Evolutionary conservation across 2,797 vertebrate genomes (phyloP).

Genomic region (Pygocentrus nattereri): DNA sequence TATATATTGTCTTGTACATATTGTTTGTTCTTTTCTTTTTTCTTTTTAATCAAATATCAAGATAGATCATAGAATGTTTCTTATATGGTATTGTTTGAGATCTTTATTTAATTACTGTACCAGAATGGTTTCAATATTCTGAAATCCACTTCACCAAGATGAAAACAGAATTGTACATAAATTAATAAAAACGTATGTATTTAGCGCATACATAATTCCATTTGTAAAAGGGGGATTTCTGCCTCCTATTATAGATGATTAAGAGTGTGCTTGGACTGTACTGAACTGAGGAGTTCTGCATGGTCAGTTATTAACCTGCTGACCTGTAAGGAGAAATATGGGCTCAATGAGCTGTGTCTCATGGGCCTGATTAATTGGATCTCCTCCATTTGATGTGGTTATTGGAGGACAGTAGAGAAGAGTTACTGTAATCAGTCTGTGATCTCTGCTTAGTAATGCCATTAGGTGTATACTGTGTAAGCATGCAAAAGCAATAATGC

Average conservation of each 20-base stretch:
- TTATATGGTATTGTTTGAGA: neutral
- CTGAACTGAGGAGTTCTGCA: neutral
- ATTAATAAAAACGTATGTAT: neutral
- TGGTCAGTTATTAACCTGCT: neutral
- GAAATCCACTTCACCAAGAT: neutral
- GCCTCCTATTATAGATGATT: neutral
- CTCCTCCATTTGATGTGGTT: conserved; percentile 35
- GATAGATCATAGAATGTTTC: too few relatives aligned
- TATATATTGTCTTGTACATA: neutral
- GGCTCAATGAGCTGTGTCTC: conserved; percentile 10
- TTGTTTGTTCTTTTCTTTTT: too few relatives aligned
- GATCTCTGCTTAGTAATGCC: neutral
- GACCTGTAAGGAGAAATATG: conserved; percentile 26
- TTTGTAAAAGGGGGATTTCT: neutral
- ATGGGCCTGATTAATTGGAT: conserved; percentile 43
- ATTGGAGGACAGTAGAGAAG: conserved; percentile 30
- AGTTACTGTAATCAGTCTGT: conserved; percentile 39
- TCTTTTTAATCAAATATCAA: too few relatives aligned
- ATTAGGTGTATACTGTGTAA: neutral
- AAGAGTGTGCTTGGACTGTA: neutral
- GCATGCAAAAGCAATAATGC: neutral
- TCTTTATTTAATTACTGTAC: neutral
- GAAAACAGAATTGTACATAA: neutral
- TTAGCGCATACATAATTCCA: neutral
- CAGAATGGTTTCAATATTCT: too few relatives aligned